phyloP scores from a whole-genome alignment of 2,797 vertebrate species.

The Phrynocephalus forsythii region DNA sequence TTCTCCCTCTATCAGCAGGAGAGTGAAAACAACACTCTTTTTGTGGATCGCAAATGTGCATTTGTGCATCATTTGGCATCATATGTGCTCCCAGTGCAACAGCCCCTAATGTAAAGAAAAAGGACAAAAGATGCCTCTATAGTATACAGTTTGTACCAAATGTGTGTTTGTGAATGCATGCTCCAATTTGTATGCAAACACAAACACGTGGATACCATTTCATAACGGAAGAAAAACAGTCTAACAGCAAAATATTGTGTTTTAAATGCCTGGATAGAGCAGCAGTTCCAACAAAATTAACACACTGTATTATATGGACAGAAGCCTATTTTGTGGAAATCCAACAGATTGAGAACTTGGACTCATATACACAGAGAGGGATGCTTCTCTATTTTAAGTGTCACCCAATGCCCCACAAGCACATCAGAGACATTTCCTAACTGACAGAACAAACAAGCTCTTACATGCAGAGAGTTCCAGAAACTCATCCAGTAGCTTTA shows the following conservation, averaged over 20 bases:
- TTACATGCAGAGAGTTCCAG: not conserved
- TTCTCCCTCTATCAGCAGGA: not conserved
- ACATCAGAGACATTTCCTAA: conserved; percentile 6
- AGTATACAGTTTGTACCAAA: not conserved
- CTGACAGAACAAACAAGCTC: not conserved
- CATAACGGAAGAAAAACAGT: not conserved
- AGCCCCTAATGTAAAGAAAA: not conserved
- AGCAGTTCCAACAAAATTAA: not conserved
- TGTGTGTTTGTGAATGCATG: not conserved
- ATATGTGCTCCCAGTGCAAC: not conserved
- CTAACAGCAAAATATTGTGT: not conserved
- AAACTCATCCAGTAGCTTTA: not conserved
- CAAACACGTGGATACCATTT: not conserved
- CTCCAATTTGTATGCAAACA: not conserved
- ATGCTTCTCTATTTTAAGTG: not conserved
- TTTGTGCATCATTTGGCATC: not conserved
- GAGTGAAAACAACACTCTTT: not conserved
- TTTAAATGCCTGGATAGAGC: not conserved
- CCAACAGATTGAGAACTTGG: not conserved
- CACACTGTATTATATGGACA: not conserved
- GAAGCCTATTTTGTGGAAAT: not conserved
- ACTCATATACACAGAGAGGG: not conserved
- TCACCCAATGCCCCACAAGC: not conserved
- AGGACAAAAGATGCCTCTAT: not conserved
- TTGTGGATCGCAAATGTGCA: not conserved